Percentiles rank a stretch among this genome's conserved stretches.
These are phyloP conservation scores for Isoperla grammatica DNA, from an alignment of 2,888 invertebrate species.

Conservation along the genomic window DNA sequence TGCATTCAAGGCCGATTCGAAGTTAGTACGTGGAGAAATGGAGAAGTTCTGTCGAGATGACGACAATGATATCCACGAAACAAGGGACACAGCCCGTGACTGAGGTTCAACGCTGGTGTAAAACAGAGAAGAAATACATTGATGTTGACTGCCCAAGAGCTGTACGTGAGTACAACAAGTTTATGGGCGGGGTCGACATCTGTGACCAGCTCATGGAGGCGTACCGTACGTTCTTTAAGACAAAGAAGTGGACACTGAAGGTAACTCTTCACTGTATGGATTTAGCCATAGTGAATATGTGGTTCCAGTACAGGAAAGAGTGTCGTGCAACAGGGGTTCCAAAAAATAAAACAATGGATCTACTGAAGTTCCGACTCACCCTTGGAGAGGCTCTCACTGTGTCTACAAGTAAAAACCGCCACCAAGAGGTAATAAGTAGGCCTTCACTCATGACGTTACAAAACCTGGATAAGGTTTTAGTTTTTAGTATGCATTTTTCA, in stretches of 20 bases:
- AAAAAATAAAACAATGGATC: conserved; percentile 5
- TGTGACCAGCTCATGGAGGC: conserved; percentile 36
- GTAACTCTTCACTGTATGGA: conserved; percentile 21
- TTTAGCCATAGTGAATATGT: too few species aligned
- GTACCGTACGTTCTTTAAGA: conserved; percentile 35
- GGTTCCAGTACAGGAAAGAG: too few species aligned
- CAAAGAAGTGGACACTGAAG: conserved; percentile 37
- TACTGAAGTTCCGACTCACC: neutral
- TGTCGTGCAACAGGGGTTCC: conserved; percentile 14
- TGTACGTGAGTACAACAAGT: conserved; percentile 35
- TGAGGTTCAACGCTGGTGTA: conserved; percentile 30
- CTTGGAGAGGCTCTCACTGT: conserved; percentile 3
- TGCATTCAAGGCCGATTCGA: conserved; percentile 33
- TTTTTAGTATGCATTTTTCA: too few species aligned
- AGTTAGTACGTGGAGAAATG: conserved; percentile 33
- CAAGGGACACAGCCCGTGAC: conserved; percentile 33
- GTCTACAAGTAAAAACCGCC: neutral
- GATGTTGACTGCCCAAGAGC: conserved; percentile 34
- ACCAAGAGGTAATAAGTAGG: too few species aligned
- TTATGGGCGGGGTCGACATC: conserved; percentile 37
- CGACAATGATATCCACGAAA: conserved; percentile 34
- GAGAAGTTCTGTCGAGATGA: conserved; percentile 33
- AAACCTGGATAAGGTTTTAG: too few species aligned
- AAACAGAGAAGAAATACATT: conserved; percentile 25
- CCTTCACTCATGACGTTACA: too few species aligned